Conservation (phyloP, 2,888 invertebrate genomes). For the Prostheceraeus crozeri region DNA sequence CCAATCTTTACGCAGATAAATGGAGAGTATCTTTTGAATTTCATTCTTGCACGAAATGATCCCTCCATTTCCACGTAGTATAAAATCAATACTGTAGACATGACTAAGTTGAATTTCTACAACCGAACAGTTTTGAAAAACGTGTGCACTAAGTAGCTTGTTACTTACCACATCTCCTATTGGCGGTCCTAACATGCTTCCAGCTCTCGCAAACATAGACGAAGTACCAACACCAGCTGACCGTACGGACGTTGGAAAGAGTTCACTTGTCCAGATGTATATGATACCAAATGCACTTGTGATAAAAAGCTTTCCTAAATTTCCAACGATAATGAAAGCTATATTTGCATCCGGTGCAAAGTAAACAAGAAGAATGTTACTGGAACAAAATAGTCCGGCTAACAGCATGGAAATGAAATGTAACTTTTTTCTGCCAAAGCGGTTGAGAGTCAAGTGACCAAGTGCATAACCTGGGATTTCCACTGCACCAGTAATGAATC, state of each 20-base stretch:
- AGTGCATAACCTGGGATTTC: conserved; percentile 2
- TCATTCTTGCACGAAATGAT: too few relatives aligned
- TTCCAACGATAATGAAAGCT: not conserved
- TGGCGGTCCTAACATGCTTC: conserved; percentile 1
- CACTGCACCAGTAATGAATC: not conserved
- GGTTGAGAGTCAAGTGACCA: conserved; percentile 3
- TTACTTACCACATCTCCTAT: too few relatives aligned
- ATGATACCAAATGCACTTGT: not conserved
- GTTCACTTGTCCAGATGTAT: conserved; percentile 13
- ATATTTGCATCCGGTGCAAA: conserved; percentile 11
- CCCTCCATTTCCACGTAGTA: too few relatives aligned
- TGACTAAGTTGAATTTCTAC: too few relatives aligned
- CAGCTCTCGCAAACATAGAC: not conserved
- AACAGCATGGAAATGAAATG: conserved; percentile 3
- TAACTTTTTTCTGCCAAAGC: not conserved
- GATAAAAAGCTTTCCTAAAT: not conserved
- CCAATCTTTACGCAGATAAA: not conserved
- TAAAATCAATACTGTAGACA: too few relatives aligned
- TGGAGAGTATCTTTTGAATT: not conserved
- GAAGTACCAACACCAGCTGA: not conserved
- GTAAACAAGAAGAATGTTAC: not conserved
- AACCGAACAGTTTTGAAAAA: too few relatives aligned
- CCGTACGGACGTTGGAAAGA: conserved; percentile 3
- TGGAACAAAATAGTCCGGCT: not conserved
- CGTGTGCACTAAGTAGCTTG: too few relatives aligned